Evolutionary conservation across 2,113 vertebrate species (phyloP).

Genomic region (Abramis brama): DNA sequence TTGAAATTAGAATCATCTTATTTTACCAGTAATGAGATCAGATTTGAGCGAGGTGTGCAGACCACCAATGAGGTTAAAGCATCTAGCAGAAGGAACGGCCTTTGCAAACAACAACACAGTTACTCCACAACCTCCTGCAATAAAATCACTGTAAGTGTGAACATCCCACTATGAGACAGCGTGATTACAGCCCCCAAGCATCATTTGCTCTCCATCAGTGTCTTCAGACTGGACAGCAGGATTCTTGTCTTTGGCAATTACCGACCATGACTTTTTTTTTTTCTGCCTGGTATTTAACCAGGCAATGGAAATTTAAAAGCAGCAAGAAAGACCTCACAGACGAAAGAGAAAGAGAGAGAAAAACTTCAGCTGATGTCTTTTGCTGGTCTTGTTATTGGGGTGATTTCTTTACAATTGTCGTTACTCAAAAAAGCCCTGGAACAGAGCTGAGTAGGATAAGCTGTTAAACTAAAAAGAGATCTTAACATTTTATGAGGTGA

Average conservation of each 20-base stretch:
- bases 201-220: slow-evolving; percentile 37
- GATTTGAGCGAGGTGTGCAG: not conserved
- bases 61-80: not conserved
- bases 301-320: slow-evolving; percentile 13
- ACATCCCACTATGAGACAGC: not conserved
- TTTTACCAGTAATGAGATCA: not conserved
- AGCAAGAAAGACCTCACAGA: not conserved
- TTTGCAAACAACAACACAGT: not conserved
- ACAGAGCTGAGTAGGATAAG: slow-evolving; percentile 45
- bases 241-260: slow-evolving; percentile 54
- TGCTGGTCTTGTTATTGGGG: not conserved
- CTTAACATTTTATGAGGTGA: slow-evolving; percentile 46
- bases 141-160: slow-evolving; percentile 22
- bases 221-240: slow-evolving; percentile 29
- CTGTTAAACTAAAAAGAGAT: slow-evolving; percentile 38
- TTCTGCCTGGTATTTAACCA: slow-evolving; percentile 32
- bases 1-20: not conserved
- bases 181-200: not conserved
- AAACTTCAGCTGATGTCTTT: slow-evolving; percentile 13
- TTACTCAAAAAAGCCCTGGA: not conserved
- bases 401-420: slow-evolving; percentile 20
- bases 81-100: not conserved
- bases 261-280: slow-evolving; percentile 22
- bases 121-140: not conserved
- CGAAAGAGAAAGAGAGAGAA: slow-evolving; percentile 2